Evolutionary conservation across 1,140 invertebrate species (phyloP), one percentile per base, ranked within the genome.

Genomic region (Drosophila asahinai): DNA sequence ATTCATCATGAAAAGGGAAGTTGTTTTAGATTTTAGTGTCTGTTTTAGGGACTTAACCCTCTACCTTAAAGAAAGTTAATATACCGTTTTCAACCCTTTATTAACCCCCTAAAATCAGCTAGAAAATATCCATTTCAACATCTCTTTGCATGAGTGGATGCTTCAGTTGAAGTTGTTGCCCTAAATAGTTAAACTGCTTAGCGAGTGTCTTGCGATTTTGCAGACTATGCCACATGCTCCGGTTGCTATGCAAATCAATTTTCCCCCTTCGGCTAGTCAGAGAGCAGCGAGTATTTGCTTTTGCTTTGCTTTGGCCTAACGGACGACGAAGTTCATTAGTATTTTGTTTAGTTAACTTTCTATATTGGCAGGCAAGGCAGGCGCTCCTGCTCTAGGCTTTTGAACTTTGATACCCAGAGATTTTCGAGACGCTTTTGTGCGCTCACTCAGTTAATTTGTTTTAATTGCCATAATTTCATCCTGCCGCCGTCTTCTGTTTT

Each of bases 181-280:
- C 65, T 79, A 89, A 89, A 90, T 89, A 84, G 84, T 89, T 89
- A 79, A 89, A 89, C 84, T 90, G 86, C 86, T 89, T 90, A 90
- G 86, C 86, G 86, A 55, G 72, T 61, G 68, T 79, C 83, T 81
- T 81, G 58, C 60, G 68, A 68, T 81, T 77, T 74, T 60, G 60
- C 63, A 62, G 62, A 83, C 71, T 61, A 49, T 83, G 81, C 62
- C 66, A 80, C 54, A 83, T 83, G 71, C 79, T 65, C 57, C 55
- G 76, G 84, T 89, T 89, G 84, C 84, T 84, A 89, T 89, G 84
- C 84, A 90, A 89, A 89, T 89, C 86, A 84, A 84, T 89, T 89
- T 89, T 17, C 51, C 62, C 36, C 33, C 33, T 12, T 14, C 14
- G 52, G 54, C 54, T n/a, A 22, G 33, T 15, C 6, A 54, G 17